phyloP scores from a whole-genome alignment of 2,888 invertebrate genomes.

The Metalampra italica region DNA sequence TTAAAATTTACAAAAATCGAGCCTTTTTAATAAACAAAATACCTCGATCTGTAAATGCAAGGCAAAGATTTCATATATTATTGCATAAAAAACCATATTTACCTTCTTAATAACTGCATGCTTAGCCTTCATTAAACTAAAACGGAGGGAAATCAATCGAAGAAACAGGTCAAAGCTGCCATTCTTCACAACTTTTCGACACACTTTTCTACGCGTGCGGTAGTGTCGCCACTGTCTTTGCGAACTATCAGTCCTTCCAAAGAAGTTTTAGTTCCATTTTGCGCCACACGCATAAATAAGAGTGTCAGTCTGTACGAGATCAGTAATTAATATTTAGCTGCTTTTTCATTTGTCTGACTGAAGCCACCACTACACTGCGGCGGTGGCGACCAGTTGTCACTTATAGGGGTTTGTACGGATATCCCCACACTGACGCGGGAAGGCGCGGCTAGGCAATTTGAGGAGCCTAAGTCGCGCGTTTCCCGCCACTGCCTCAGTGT shows the following conservation, averaged over 20 bases:
- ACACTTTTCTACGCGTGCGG: constrained; percentile 1
- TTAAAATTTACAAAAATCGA: no score
- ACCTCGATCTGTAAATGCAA: no score
- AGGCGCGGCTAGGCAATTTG: no score
- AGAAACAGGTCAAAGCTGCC: constrained; percentile 36
- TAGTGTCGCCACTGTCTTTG: neutral
- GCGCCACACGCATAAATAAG: neutral
- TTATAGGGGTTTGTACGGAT: no score
- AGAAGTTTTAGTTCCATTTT: neutral
- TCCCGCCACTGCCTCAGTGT: no score
- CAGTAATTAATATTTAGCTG: neutral
- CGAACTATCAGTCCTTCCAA: neutral
- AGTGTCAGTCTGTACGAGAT: neutral
- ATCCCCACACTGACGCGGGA: no score
- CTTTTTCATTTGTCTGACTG: no score
- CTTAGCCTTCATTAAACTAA: constrained; percentile 22
- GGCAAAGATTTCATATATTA: no score
- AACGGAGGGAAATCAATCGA: constrained; percentile 59
- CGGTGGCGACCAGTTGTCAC: no score
- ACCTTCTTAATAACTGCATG: neutral
- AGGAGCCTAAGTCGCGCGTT: no score
- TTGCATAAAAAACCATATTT: neutral
- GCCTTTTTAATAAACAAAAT: no score
- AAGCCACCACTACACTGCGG: no score
- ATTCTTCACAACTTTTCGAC: constrained; percentile 12